Evolutionary conservation across 2,888 invertebrate genomes (phyloP), one percentile per base, ranked within the genome.

Genomic region (Prosapia bicincta): DNA sequence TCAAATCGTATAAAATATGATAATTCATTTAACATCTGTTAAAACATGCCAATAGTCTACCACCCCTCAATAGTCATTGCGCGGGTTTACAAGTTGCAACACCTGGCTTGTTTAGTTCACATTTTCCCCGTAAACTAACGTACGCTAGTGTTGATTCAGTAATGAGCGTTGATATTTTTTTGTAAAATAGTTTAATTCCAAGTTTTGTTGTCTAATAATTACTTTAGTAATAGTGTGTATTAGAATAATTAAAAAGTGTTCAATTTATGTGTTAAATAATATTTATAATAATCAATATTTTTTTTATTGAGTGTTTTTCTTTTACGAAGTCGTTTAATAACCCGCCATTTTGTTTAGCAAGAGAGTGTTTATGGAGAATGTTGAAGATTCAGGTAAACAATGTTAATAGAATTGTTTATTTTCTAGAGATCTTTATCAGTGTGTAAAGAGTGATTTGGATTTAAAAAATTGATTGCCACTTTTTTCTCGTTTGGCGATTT

Each of bases 291-390:
- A 26, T 20, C 13, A 66, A 30, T 30, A 30, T 0, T 66, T 65
- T n/a, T 13, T 54, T 25, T 13, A 65, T 2, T 23, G 30, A 28
- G 7, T 69, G 28, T 69, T 74, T 28, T 28, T 73, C 54, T 74
- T 68, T 71, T 77, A 66, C 43, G 69, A 66, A 70, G 76, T 72
- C 76, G 76, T 77, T 78, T 78, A 79, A 76, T 76, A 74, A 78
- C 74, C 78, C 81, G 81, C 81, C 81, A 81, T 81, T 81, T 81
- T 81, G 81, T 80, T 79, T 78, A 79, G 79, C 77, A 74, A 76
- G 72, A 76, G 30, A 79, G 81, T 81, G 81, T 81, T 81, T 81
- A 81, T 79, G 80, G 79, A 79, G 80, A 80, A 75, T 79, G 76
- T 65, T 71, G 76, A 76, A 72, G 77, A 77, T 74, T 67, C 79